phyloP scores from a whole-genome alignment of 2,797 vertebrate genomes.

The Aselliscus stoliczkanus region DNA sequence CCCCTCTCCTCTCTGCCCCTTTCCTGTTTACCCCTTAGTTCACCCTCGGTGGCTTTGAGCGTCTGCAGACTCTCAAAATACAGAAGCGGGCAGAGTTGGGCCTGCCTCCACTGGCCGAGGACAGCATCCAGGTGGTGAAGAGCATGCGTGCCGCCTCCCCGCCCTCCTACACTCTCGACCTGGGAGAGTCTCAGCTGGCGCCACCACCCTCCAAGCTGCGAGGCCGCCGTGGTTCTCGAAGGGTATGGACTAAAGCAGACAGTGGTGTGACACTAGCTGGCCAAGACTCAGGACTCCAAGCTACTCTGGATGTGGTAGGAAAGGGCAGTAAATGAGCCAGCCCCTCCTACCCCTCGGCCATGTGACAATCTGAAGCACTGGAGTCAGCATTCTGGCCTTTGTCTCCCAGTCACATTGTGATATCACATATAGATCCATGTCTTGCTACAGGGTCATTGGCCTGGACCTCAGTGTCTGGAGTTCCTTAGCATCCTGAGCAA shows the following conservation, averaged over 20 bases:
- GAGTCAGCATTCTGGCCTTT: neutral
- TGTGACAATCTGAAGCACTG: neutral
- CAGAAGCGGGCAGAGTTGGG: constrained; percentile 84
- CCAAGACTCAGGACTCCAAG: neutral
- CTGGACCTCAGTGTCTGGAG: neutral
- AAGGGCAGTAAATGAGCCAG: neutral
- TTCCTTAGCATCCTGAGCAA: neutral
- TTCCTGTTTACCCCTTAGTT: constrained; percentile 82
- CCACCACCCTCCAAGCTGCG: constrained; percentile 87
- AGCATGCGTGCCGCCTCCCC: constrained; percentile 94
- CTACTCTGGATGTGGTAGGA: neutral
- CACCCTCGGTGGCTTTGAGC: constrained; percentile 93
- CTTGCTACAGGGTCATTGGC: neutral
- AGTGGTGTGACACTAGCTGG: neutral
- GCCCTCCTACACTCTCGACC: constrained; percentile 91
- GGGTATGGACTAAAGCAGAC: constrained; percentile 80
- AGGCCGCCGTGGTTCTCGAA: constrained; percentile 87
- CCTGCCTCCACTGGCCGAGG: constrained; percentile 89
- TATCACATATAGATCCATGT: neutral
- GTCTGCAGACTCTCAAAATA: constrained; percentile 91
- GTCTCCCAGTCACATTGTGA: neutral
- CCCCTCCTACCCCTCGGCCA: neutral
- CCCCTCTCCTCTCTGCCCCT: neutral
- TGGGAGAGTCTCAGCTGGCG: constrained; percentile 89
- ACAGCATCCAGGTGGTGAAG: constrained; percentile 95